Conservation (phyloP, 2,113 vertebrate species). For the Carollia perspicillata region DNA sequence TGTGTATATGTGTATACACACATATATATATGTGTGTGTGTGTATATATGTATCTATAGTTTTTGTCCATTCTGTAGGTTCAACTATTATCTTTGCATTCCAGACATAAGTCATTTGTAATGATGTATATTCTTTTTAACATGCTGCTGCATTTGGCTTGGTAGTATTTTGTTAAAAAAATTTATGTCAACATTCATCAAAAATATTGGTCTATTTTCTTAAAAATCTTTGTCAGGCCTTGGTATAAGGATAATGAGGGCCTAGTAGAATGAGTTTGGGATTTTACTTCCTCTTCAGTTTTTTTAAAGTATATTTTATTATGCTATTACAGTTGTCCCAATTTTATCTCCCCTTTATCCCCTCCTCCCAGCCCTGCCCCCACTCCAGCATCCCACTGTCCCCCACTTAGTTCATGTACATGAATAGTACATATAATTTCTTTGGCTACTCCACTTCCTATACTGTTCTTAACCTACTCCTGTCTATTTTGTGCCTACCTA, state of each 20-base stretch:
- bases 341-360: no score
- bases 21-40: no score
- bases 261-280: not conserved
- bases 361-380: no score
- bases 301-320: not conserved
- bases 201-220: not conserved
- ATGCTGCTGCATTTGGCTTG: not conserved
- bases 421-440: no score
- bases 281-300: not conserved
- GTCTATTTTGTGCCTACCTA: no score
- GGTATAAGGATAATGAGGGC: not conserved
- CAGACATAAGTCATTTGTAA: not conserved
- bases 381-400: no score
- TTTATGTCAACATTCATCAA: not conserved
- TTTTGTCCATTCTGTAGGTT: not conserved
- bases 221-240: not conserved
- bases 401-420: no score
- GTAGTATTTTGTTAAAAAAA: not conserved
- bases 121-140: not conserved
- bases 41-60: no score
- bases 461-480: no score
- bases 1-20: no score
- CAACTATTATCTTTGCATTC: not conserved
- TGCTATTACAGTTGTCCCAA: no score
- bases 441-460: no score